Evolutionary conservation across 2,113 vertebrate genomes (phyloP).

Genomic region (Phalacrocorax pelagicus): DNA sequence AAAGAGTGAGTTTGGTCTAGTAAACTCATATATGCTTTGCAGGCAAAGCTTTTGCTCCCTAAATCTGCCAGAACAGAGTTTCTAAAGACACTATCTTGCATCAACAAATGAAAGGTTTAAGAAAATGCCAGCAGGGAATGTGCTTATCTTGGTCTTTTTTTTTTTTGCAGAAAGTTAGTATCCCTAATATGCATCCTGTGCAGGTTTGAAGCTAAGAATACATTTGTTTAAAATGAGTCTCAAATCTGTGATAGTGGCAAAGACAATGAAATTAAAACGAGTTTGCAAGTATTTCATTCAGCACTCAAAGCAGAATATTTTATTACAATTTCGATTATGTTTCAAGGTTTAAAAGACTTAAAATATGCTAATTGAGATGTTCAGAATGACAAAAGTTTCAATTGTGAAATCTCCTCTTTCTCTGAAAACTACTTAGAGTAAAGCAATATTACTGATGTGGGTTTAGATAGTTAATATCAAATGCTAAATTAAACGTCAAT

Average conservation of each 20-base stretch:
- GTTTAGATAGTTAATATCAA: slow-evolving; percentile 21
- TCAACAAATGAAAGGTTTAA: background rate
- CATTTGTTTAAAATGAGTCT: background rate
- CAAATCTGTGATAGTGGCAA: background rate
- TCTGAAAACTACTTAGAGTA: background rate
- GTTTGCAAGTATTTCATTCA: background rate
- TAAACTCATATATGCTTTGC: background rate
- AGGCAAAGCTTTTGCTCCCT: background rate
- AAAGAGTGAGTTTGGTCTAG: background rate
- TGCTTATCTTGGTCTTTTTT: background rate
- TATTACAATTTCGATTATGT: background rate
- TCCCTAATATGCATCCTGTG: background rate
- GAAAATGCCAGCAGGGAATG: background rate
- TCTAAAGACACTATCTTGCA: background rate
- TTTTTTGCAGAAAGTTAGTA: background rate
- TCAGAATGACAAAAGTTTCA: background rate
- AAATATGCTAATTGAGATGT: slow-evolving; percentile 6
- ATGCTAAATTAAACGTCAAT: slow-evolving; percentile 24
- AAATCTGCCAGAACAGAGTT: background rate
- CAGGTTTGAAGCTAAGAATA: background rate
- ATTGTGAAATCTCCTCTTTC: background rate
- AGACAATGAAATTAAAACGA: background rate
- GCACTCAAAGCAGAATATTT: background rate
- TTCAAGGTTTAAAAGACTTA: background rate
- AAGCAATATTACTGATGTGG: background rate